A percentile compares a stretch with the other conserved stretches of the same genome.
These are phyloP conservation scores for Autographa pulchrina DNA, from an alignment of 2,888 invertebrate genomes.

Conservation along the genomic window DNA sequence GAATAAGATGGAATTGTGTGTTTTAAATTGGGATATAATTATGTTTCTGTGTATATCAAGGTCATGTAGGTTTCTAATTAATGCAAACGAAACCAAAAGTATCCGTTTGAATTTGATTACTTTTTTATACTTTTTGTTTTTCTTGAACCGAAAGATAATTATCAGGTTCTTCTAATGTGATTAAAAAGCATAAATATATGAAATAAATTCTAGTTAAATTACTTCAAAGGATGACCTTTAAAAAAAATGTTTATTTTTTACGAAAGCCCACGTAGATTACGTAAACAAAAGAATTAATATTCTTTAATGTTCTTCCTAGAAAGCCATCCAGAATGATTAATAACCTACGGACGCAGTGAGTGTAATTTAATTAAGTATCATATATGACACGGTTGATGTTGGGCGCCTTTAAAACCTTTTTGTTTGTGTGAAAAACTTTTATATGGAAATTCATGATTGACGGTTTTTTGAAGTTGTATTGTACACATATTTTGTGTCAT, in stretches of 20 bases:
- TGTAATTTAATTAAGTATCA: conserved; percentile 62
- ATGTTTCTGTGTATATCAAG: too few relatives aligned
- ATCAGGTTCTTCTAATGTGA: too few relatives aligned
- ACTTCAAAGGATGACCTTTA: too few relatives aligned
- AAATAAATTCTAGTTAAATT: too few relatives aligned
- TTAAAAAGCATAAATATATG: too few relatives aligned
- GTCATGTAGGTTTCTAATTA: too few relatives aligned
- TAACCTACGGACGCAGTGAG: conserved; percentile 31
- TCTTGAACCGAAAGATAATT: too few relatives aligned
- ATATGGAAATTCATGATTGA: neutral
- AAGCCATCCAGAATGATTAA: conserved; percentile 38
- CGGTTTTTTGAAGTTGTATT: too few relatives aligned
- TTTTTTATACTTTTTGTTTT: too few relatives aligned
- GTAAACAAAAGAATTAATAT: neutral
- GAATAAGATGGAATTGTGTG: neutral
- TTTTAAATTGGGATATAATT: neutral
- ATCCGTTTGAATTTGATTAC: too few relatives aligned
- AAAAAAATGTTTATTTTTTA: neutral
- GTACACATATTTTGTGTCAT: too few relatives aligned
- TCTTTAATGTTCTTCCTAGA: neutral
- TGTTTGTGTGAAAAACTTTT: neutral
- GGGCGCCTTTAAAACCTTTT: conserved; percentile 3
- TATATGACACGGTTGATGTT: conserved; percentile 31
- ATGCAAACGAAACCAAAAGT: too few relatives aligned
- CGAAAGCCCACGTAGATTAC: neutral